Percentiles rank a stretch among this genome's conserved stretches.
Evolutionary conservation across 2,113 vertebrate genomes (phyloP).

Genomic region (Sphyrna mokarran): DNA sequence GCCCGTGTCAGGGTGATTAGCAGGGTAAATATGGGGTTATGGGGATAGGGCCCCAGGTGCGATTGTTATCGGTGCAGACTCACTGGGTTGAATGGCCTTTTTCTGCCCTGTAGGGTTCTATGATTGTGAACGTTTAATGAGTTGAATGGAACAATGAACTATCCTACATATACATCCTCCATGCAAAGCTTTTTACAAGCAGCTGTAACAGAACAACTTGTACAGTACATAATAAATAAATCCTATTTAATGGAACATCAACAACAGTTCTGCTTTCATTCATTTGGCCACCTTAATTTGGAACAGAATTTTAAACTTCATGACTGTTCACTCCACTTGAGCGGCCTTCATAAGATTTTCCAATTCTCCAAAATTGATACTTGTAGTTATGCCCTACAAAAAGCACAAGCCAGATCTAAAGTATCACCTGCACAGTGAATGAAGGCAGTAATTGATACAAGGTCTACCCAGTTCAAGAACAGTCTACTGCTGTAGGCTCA

Average conservation of each 20-base stretch:
- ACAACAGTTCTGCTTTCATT: not conserved
- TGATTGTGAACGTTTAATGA: not conserved
- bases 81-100: too few relatives aligned
- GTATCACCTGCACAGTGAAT: not conserved
- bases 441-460: not conserved
- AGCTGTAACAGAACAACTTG: not conserved
- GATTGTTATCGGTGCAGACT: too few relatives aligned
- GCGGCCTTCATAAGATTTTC: not conserved
- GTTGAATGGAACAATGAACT: not conserved
- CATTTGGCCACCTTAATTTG: not conserved
- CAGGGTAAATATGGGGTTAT: too few relatives aligned
- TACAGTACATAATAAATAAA: not conserved
- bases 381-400: not conserved
- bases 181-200: not conserved
- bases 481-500: not conserved
- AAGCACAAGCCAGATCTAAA: not conserved
- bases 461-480: not conserved
- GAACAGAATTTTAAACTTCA: not conserved
- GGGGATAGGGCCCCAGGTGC: too few relatives aligned
- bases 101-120: too few relatives aligned
- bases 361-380: not conserved
- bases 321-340: not conserved
- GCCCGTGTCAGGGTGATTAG: too few relatives aligned
- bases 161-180: not conserved
- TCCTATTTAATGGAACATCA: not conserved